These are phyloP conservation scores for Capreolus pygargus DNA, from an alignment of 2,113 vertebrate genomes.

Conservation along the genomic window DNA sequence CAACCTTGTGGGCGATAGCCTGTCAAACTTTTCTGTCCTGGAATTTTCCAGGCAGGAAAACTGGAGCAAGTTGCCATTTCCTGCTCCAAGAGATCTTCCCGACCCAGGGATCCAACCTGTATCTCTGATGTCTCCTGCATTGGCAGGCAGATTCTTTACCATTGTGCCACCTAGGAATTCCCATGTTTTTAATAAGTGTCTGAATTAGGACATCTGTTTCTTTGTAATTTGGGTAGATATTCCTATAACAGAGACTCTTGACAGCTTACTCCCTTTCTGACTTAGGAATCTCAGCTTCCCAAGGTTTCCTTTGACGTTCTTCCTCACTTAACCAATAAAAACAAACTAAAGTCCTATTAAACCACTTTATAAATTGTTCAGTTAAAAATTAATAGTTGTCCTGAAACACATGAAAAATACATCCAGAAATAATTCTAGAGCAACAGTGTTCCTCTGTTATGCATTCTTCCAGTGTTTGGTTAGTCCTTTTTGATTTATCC, in stretches of 20 bases:
- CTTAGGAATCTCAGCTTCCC: neutral
- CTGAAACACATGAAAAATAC: neutral
- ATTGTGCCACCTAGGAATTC: neutral
- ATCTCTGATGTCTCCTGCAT: neutral
- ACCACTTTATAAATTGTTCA: neutral
- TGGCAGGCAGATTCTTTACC: neutral
- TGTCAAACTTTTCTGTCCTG: neutral
- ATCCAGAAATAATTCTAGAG: neutral
- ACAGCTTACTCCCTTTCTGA: neutral
- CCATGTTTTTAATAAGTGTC: neutral
- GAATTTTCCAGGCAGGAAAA: neutral
- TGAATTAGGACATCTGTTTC: neutral
- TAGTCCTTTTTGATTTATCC: neutral
- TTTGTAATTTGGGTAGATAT: neutral
- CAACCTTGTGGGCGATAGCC: neutral
- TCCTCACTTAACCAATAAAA: slow-evolving; percentile 6
- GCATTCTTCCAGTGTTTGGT: neutral
- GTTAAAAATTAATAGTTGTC: neutral
- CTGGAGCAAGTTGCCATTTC: neutral
- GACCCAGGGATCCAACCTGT: neutral
- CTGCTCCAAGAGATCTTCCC: neutral
- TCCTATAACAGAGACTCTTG: neutral
- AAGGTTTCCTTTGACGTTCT: neutral
- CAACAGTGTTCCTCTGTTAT: neutral
- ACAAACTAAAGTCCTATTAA: neutral